phyloP scores from a whole-genome alignment of 2,797 vertebrate genomes.

The Parambassis ranga region DNA sequence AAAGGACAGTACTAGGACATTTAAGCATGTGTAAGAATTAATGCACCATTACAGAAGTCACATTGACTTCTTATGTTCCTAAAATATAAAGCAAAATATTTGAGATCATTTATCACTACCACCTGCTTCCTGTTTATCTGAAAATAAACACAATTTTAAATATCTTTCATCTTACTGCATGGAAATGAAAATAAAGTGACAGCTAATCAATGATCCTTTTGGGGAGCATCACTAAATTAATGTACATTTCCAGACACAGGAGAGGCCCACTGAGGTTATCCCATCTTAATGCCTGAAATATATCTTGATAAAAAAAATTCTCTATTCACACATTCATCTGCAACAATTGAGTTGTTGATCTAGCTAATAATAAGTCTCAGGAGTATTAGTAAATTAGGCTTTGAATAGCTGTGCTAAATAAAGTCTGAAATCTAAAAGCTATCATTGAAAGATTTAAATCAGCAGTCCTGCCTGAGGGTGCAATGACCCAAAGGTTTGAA shows the following conservation, averaged over 20 bases:
- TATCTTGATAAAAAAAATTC: conserved; percentile 27
- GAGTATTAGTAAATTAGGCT: conserved; percentile 17
- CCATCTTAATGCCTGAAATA: conserved; percentile 10
- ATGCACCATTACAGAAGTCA: conserved; percentile 2
- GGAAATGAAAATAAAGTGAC: conserved; percentile 31
- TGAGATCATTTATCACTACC: conserved; percentile 25
- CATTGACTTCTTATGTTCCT: conserved; percentile 18
- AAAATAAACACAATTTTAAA: conserved; percentile 29
- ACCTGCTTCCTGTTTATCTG: conserved; percentile 22
- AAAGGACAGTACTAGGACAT: not conserved
- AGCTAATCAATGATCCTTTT: conserved; percentile 2
- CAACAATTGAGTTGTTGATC: conserved; percentile 36
- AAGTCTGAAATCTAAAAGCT: conserved; percentile 23
- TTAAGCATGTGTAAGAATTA: not conserved
- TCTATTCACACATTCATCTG: conserved; percentile 29
- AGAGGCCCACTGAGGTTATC: conserved; percentile 4
- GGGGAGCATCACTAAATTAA: not conserved
- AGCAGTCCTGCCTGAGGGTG: conserved; percentile 24
- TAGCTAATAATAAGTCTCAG: conserved; percentile 21
- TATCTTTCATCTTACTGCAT: not conserved
- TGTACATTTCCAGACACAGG: conserved; percentile 11
- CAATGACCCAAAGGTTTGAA: conserved; percentile 34
- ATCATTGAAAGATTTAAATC: conserved; percentile 39
- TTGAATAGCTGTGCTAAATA: conserved; percentile 33
- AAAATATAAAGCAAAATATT: conserved; percentile 39